Percentiles rank a stretch among this genome's conserved stretches.
Evolutionary conservation across 2,888 invertebrate species (phyloP).

Genomic region (Allacma fusca): DNA sequence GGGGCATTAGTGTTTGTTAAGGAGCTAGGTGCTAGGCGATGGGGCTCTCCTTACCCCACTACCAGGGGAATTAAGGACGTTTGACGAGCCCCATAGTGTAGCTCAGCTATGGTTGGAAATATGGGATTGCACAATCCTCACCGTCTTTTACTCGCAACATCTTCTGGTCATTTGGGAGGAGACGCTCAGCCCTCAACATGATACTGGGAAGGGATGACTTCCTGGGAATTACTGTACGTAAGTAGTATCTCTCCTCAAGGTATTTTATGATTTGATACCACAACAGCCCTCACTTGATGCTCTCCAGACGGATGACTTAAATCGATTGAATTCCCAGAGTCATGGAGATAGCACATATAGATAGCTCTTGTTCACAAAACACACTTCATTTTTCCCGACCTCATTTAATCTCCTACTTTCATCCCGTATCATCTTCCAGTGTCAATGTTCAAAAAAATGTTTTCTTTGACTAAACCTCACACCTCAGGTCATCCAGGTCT

Average conservation of each 20-base stretch:
- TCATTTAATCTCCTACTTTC: not conserved
- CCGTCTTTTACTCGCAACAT: not conserved
- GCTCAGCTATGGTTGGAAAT: not conserved
- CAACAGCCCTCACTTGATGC: not conserved
- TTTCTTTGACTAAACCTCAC: no score
- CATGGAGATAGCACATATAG: no score
- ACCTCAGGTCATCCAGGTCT: no score
- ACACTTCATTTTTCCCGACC: not conserved
- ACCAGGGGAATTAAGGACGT: not conserved
- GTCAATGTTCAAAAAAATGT: no score
- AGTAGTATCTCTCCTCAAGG: not conserved
- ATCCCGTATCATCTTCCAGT: no score
- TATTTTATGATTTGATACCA: constrained; percentile 2
- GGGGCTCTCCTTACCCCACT: not conserved
- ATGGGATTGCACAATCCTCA: not conserved
- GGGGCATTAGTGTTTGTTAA: no score
- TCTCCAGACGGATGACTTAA: constrained; percentile 9
- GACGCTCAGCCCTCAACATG: not conserved
- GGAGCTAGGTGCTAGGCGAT: no score
- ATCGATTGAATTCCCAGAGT: constrained; percentile 16
- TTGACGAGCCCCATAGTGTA: not conserved
- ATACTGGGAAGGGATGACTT: no score
- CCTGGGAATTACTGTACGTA: not conserved
- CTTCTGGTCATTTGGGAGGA: not conserved
- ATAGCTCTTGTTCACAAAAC: not conserved